A percentile compares a stretch with the other conserved stretches of the same genome.
phyloP scores from a whole-genome alignment of 1,140 invertebrate species.

The Drosophila setifemur region DNA sequence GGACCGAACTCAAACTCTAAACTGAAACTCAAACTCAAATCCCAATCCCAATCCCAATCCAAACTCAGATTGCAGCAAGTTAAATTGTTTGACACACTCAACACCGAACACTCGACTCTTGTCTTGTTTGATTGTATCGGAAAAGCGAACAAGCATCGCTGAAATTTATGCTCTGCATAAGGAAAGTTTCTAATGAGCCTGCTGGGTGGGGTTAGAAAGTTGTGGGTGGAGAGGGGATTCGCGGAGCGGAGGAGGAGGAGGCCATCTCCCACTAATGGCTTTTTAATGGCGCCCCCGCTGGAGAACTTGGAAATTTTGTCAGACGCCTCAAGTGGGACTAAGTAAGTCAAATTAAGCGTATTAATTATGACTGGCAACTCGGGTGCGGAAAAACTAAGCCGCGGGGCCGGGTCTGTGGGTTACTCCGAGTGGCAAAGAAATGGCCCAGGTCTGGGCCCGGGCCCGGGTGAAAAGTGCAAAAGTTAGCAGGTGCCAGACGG shows the following conservation, averaged over 20 bases:
- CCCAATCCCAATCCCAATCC: too few relatives aligned
- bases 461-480: slow-evolving; percentile 31
- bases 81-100: slow-evolving; percentile 46
- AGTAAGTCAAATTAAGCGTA: slow-evolving; percentile 70
- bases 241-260: neutral
- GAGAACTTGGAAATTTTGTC: slow-evolving; percentile 46
- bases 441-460: neutral
- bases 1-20: neutral
- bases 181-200: slow-evolving; percentile 43
- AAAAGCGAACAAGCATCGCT: slow-evolving; percentile 29
- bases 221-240: neutral
- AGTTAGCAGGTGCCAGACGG: slow-evolving; percentile 63
- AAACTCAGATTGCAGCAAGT: slow-evolving; percentile 12
- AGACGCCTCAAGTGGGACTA: slow-evolving; percentile 63
- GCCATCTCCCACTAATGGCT: slow-evolving; percentile 60
- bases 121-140: slow-evolving; percentile 42
- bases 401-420: neutral
- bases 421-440: slow-evolving; percentile 31
- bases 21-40: neutral
- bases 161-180: slow-evolving; percentile 41
- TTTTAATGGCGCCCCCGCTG: slow-evolving; percentile 63
- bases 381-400: slow-evolving; percentile 9
- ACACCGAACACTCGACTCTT: slow-evolving; percentile 17
- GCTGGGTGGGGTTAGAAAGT: slow-evolving; percentile 12
- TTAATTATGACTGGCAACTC: slow-evolving; percentile 71